Conservation (phyloP, 2,797 vertebrate species). For the Cynopterus sphinx region DNA sequence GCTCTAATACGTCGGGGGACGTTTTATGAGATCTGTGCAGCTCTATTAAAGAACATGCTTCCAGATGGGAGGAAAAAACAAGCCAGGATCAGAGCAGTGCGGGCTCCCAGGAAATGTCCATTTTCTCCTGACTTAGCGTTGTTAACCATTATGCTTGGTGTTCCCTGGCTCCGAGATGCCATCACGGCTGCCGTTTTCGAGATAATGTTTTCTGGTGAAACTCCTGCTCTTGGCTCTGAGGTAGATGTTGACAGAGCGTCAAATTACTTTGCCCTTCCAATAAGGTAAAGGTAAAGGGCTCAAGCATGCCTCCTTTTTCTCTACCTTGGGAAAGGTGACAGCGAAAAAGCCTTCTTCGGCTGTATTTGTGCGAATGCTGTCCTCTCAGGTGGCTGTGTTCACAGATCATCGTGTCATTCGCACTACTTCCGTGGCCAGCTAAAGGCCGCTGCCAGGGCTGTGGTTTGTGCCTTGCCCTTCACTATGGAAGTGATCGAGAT, state of each 20-base stretch:
- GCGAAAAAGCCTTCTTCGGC: neutral
- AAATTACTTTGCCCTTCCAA: neutral
- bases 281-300: neutral
- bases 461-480: fast-evolving
- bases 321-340: neutral
- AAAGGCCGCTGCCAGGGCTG: neutral
- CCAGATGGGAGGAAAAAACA: fast-evolving
- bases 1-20: neutral
- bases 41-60: neutral
- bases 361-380: fast-evolving
- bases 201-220: neutral
- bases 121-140: neutral
- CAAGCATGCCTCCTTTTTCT: neutral
- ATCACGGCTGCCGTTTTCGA: neutral
- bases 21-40: neutral
- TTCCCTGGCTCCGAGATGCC: neutral
- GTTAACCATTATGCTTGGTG: fast-evolving
- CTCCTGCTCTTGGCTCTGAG: neutral
- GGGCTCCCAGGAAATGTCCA: neutral
- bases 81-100: fast-evolving
- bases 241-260: neutral
- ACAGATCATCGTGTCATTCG: fast-evolving
- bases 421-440: no score
- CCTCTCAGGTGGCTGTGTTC: fast-evolving
- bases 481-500: fast-evolving